These are phyloP conservation scores for Polyploca ridens DNA, from an alignment of 2,888 invertebrate species.

Conservation along the genomic window DNA sequence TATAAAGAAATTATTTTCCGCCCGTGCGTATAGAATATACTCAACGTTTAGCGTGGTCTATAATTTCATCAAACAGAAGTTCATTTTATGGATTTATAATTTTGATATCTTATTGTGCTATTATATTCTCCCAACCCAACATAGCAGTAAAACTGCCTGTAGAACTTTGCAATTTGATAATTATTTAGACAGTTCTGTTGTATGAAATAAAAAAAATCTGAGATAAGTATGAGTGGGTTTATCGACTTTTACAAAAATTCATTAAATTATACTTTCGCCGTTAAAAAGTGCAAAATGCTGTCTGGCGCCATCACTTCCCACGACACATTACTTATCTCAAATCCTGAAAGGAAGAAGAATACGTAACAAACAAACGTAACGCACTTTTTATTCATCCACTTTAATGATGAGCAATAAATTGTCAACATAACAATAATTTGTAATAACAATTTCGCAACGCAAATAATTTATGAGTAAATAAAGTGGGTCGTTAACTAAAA, in stretches of 20 bases:
- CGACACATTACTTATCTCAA: neutral
- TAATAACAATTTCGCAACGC: conserved; percentile 37
- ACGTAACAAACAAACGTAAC: conserved; percentile 7
- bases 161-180: neutral
- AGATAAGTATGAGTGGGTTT: too few relatives aligned
- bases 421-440: conserved; percentile 30
- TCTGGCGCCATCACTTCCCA: conserved; percentile 1
- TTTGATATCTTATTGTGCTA: conserved; percentile 16
- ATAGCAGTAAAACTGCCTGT: too few relatives aligned
- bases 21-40: conserved; percentile 45
- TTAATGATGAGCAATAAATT: conserved; percentile 11
- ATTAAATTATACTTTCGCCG: neutral
- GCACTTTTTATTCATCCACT: neutral
- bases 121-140: neutral
- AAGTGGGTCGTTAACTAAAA: conserved; percentile 53
- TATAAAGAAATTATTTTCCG: conserved; percentile 62
- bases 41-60: conserved; percentile 26
- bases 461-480: conserved; percentile 52
- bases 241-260: too few relatives aligned
- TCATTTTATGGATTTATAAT: conserved; percentile 35
- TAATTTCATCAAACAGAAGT: conserved; percentile 42
- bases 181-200: neutral
- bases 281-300: neutral
- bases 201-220: too few relatives aligned
- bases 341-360: conserved; percentile 10